Evolutionary conservation across 2,113 vertebrate genomes (phyloP), one percentile per base, ranked within the genome.

Genomic region (Callocephalon fimbriatum): DNA sequence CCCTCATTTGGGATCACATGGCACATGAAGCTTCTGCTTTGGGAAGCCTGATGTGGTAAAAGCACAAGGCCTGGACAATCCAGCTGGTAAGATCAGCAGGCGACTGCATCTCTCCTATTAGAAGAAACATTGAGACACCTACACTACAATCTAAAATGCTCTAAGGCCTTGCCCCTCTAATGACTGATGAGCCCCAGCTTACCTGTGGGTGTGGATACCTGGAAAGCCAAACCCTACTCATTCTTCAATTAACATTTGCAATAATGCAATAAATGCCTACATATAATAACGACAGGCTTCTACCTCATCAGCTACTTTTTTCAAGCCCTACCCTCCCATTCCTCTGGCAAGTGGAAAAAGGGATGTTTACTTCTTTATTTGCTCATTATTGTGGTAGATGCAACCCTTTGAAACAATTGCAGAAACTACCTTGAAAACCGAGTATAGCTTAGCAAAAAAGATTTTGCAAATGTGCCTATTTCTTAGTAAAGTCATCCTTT

Each of bases 1-100:
- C 12, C 31, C 50, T 47, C 5, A 0, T 15, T 42, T 37, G 58
- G 40, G 56, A 37, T 42, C 31, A 22, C 14, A 5, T 0, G 1
- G 48, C 48, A 35, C 18, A 3, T 6, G 12, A 72, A 23, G 18
- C 18, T 48, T 53, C 76, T 72, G 38, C 50, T 59, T 47, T 53
- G 50, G 38, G 44, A 71, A 65, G 32, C 37, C 42, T 65, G 68
- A 38, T 10, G 37, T 38, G 37, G 5, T 40, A 21, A 47, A 59
- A 71, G 50, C 19, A 25, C 1, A 2, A 56, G 47, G 67, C 21
- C 23, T 22, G 54, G 48, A 54, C 12, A 32, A 32, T 45, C 21
- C 68, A 6, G 31, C 73, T 16, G 40, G 16, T 67, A 66, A 38
- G 12, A 48, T 10, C 26, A 78, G 59, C 37, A 44, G 65, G 40